Percentiles rank a stretch among this genome's conserved stretches.
Conservation (phyloP, 2,113 vertebrate genomes). For the Psilopsiagon aurifrons region DNA sequence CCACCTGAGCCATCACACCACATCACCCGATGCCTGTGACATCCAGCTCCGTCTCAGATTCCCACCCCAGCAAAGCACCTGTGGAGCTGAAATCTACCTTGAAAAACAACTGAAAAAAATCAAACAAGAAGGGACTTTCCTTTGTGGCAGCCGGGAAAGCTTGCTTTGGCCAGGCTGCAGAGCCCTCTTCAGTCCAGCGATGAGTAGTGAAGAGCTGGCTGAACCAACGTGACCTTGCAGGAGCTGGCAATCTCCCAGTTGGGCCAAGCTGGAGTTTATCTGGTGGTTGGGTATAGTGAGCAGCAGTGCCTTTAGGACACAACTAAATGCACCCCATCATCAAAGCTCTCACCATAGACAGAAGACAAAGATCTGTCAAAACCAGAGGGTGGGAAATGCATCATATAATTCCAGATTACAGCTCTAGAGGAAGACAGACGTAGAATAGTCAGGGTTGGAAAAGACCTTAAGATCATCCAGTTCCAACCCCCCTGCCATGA, state of each 20-base stretch:
- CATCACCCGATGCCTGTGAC: background rate
- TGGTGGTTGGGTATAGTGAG: background rate
- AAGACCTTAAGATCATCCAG: too few species aligned
- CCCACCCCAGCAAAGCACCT: constrained; percentile 2
- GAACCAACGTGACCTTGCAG: background rate
- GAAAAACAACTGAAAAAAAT: background rate
- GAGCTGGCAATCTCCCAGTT: background rate
- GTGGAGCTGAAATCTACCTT: background rate
- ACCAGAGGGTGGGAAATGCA: background rate
- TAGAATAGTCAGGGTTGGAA: too few species aligned
- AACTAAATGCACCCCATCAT: background rate
- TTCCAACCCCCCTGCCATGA: too few species aligned
- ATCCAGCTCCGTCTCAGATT: background rate
- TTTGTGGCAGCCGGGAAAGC: background rate
- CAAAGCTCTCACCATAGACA: background rate
- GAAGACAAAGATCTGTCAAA: background rate
- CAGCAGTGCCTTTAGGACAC: background rate
- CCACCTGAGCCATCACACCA: background rate
- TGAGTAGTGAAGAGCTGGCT: constrained; percentile 17
- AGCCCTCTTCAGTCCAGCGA: constrained; percentile 60
- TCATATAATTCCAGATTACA: background rate
- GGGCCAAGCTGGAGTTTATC: constrained; percentile 13
- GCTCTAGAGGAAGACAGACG: background rate
- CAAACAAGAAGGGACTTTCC: background rate
- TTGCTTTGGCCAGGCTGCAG: constrained; percentile 48